These are phyloP conservation scores for Saccopteryx leptura DNA, from an alignment of 2,113 vertebrate species.

Conservation along the genomic window DNA sequence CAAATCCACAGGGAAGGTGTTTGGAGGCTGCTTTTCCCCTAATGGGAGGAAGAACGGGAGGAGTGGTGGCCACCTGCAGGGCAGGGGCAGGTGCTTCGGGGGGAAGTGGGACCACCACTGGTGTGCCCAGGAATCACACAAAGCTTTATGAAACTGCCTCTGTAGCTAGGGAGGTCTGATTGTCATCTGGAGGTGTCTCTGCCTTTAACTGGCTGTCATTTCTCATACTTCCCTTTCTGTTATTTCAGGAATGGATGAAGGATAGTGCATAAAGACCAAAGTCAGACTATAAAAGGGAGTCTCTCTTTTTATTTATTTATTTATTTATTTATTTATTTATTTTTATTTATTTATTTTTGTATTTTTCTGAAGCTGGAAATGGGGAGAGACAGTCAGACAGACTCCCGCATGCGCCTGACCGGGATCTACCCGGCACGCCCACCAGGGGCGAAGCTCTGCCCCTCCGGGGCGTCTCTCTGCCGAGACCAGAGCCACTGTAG, in stretches of 20 bases:
- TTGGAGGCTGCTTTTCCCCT: not conserved
- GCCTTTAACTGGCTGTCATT: fast-evolving
- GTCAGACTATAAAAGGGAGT: not conserved
- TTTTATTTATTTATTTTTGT: too few relatives aligned
- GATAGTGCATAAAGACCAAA: fast-evolving
- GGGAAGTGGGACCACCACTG: not conserved
- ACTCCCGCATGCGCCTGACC: too few relatives aligned
- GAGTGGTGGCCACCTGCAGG: fast-evolving
- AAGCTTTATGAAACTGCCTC: not conserved
- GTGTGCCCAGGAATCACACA: fast-evolving
- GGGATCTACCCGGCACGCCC: too few relatives aligned
- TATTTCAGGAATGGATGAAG: not conserved
- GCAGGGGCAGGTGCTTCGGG: fast-evolving
- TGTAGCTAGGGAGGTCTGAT: fast-evolving
- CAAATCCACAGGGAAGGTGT: not conserved
- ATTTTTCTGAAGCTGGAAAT: too few relatives aligned
- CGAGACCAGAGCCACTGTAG: too few relatives aligned
- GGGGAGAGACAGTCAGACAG: too few relatives aligned
- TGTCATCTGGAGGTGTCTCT: not conserved
- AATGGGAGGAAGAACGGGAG: fast-evolving
- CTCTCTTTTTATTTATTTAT: not conserved
- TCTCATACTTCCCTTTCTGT: fast-evolving
- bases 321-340: not conserved
- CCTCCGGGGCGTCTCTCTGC: too few relatives aligned
- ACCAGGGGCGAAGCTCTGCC: too few relatives aligned